Conservation (phyloP, 2,113 vertebrate species). For the Tor tambroides region DNA sequence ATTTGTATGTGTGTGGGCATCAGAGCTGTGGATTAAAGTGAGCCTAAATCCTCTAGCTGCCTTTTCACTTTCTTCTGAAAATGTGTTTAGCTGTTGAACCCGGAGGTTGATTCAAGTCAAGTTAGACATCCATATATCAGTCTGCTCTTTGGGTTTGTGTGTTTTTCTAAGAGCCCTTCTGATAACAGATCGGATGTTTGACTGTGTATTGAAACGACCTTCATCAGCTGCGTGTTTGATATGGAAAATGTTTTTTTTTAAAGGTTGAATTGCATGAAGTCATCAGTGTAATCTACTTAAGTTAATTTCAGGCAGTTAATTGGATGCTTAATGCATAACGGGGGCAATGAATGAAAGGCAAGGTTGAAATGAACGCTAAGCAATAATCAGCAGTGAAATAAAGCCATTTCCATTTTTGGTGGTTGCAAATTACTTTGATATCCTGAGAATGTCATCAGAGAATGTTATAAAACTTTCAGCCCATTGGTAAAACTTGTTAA, state of each 20-base stretch:
- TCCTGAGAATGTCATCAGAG: background rate
- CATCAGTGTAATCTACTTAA: slow-evolving; percentile 4
- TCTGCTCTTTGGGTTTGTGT: background rate
- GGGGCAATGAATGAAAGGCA: background rate
- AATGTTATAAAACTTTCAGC: slow-evolving; percentile 3
- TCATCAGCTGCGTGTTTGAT: background rate
- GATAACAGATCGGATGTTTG: background rate
- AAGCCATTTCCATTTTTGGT: background rate
- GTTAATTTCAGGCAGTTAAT: slow-evolving; percentile 14
- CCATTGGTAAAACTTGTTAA: background rate
- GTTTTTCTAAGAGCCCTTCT: background rate
- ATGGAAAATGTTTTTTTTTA: slow-evolving; percentile 7
- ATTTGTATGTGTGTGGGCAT: slow-evolving; percentile 7
- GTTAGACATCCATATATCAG: background rate
- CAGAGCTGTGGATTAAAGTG: background rate
- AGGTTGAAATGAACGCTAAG: background rate
- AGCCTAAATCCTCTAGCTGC: background rate
- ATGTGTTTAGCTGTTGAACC: background rate
- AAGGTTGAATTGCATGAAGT: background rate
- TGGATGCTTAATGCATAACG: slow-evolving; percentile 23
- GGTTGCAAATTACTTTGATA: slow-evolving; percentile 10
- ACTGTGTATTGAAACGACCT: background rate
- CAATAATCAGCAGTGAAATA: background rate
- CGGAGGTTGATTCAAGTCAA: background rate
- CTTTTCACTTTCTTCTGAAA: background rate